Evolutionary conservation across 1,140 invertebrate genomes (phyloP).

Genomic region (Phymorhynchus buccinoides): DNA sequence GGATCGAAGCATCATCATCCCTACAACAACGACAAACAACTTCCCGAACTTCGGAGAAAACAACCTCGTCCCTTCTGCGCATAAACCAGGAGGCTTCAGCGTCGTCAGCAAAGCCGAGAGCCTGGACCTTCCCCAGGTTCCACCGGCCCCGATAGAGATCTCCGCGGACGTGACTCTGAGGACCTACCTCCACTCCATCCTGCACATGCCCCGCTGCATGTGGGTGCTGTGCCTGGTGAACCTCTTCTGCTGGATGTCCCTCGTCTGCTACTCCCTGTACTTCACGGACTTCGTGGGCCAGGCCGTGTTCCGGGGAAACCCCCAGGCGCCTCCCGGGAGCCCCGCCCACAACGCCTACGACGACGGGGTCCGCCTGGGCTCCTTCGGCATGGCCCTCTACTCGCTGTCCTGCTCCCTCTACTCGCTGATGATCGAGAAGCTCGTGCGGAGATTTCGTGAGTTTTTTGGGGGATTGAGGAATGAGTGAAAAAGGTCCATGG

Average conservation of each 20-base stretch:
- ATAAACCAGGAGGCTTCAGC: neutral
- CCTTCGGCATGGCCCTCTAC: conserved; percentile 97
- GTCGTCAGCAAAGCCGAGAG: neutral
- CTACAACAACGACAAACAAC: neutral
- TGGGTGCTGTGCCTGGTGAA: conserved; percentile 92
- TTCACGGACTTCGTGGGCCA: conserved; percentile 98
- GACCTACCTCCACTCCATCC: conserved; percentile 90
- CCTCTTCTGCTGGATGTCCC: conserved; percentile 97
- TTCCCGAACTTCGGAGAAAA: neutral
- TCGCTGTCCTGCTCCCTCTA: conserved; percentile 94
- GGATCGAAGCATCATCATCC: neutral
- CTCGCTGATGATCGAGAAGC: conserved; percentile 89
- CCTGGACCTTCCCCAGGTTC: neutral
- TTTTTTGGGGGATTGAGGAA: conserved; percentile 19
- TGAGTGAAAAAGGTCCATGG: too few relatives aligned
- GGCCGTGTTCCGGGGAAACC: conserved; percentile 93
- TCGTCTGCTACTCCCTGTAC: conserved; percentile 96
- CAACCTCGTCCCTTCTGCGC: neutral
- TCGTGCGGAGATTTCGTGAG: conserved; percentile 88
- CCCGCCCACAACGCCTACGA: conserved; percentile 79
- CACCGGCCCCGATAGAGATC: conserved; percentile 45
- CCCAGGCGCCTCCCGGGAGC: conserved; percentile 77
- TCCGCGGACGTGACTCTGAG: conserved; percentile 70
- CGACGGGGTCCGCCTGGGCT: conserved; percentile 93
- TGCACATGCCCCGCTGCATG: conserved; percentile 90